phyloP scores from a whole-genome alignment of 2,113 vertebrate genomes.

The Smithornis capensis region DNA sequence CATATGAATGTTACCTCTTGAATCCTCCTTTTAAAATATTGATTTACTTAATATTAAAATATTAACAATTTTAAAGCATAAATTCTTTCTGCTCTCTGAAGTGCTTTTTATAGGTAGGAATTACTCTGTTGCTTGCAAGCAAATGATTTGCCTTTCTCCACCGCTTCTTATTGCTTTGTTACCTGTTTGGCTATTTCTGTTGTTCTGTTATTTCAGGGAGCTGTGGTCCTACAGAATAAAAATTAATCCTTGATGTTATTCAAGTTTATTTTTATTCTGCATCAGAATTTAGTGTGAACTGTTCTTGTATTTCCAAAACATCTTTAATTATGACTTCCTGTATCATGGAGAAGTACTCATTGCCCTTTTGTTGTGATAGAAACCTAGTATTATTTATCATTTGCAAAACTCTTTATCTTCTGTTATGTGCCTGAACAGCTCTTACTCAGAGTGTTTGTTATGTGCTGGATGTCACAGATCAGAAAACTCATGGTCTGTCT shows the following conservation, averaged over 20 bases:
- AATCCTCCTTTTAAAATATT: neutral
- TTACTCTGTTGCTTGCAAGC: neutral
- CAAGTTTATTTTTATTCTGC: neutral
- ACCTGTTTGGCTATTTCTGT: neutral
- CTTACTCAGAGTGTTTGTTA: neutral
- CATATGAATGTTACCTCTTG: neutral
- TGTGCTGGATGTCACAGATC: neutral
- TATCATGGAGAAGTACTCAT: neutral
- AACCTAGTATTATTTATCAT: neutral
- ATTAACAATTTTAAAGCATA: neutral
- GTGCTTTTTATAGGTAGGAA: neutral
- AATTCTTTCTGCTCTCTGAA: neutral
- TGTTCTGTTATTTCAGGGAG: neutral
- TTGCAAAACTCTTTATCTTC: neutral
- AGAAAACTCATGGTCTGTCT: neutral
- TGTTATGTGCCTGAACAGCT: neutral
- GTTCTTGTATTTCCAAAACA: neutral
- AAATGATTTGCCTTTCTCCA: neutral
- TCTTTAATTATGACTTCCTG: neutral
- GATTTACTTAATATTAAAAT: neutral
- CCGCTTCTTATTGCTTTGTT: neutral
- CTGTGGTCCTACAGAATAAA: neutral
- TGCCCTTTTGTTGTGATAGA: neutral
- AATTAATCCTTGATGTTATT: neutral
- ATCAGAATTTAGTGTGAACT: neutral